Conservation (phyloP, 2,113 vertebrate genomes). For the Eupsittula cactorum region DNA sequence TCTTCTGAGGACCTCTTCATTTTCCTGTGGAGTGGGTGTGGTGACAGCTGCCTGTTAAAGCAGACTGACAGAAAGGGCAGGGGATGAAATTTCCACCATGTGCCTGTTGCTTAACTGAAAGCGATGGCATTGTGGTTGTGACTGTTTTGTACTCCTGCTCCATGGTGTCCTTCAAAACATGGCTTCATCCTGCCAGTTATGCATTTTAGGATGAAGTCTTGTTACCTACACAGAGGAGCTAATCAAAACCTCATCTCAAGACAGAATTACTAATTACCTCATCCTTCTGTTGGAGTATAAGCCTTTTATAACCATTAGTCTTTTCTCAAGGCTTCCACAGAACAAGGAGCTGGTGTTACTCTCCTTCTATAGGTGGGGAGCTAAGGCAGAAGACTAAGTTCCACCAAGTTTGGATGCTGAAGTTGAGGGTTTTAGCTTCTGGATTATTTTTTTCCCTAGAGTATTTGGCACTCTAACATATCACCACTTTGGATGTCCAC, state of each 20-base stretch:
- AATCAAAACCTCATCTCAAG: background rate
- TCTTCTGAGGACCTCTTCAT: background rate
- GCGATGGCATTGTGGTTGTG: background rate
- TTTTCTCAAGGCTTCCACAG: background rate
- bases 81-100: accelerated
- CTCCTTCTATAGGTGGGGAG: background rate
- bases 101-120: background rate
- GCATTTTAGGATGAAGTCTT: background rate
- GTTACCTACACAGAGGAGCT: background rate
- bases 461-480: background rate
- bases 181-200: background rate
- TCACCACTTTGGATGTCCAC: background rate
- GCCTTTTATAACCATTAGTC: background rate
- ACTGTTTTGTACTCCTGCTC: background rate
- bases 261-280: background rate
- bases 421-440: background rate
- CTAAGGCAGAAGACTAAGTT: background rate
- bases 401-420: background rate
- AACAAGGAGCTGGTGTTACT: background rate
- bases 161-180: background rate
- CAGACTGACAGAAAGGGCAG: background rate
- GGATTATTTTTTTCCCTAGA: too few species aligned
- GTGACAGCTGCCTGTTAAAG: background rate
- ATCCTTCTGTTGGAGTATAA: background rate
- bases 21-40: background rate